Conservation (phyloP, 2,888 invertebrate genomes). For the Frankliniella intonsa region DNA sequence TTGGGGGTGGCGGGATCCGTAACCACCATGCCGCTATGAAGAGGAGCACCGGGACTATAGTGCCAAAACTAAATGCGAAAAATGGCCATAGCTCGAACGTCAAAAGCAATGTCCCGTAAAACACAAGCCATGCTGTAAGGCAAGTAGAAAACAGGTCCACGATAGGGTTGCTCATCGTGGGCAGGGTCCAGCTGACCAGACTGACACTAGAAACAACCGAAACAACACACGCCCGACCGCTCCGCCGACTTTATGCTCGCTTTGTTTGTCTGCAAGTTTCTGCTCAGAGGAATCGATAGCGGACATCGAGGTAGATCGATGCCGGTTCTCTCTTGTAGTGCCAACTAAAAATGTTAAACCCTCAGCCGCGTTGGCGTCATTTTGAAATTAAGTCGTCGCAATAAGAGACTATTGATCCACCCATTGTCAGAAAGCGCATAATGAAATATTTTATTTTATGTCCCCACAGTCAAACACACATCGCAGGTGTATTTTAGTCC, state of each 20-base stretch:
- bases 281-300: background rate
- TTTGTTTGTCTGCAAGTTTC: slow-evolving; percentile 21
- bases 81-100: background rate
- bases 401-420: background rate
- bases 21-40: slow-evolving; percentile 2
- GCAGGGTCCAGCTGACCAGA: background rate
- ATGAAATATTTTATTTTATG: background rate
- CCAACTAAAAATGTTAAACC: background rate
- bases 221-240: background rate
- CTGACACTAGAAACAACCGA: background rate
- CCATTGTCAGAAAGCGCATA: background rate
- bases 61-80: background rate
- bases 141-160: background rate
- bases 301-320: background rate
- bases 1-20: slow-evolving; percentile 19
- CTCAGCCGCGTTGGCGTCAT: too few species aligned
- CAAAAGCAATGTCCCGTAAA: background rate
- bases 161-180: background rate
- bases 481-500: background rate
- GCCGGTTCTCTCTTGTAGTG: background rate
- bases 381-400: background rate
- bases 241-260: background rate
- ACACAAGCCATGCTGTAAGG: background rate
- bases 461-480: background rate
- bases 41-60: background rate